Evolutionary conservation across 2,888 invertebrate genomes (phyloP), one percentile per base, ranked within the genome.

Genomic region (Apodemia duryi): DNA sequence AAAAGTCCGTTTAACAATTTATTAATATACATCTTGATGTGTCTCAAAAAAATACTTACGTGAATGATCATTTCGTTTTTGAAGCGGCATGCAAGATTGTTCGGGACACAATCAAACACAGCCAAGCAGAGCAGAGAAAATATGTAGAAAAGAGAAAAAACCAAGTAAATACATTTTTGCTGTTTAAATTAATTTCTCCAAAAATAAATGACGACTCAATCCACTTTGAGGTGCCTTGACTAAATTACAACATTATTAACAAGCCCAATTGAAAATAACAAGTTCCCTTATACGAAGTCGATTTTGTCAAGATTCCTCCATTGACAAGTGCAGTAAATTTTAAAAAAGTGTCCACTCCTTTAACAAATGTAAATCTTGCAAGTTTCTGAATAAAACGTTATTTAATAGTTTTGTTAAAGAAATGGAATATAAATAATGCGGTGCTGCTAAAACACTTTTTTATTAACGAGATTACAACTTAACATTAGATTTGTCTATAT

Each of bases 81-180:
- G 94, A 94, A 94, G 95, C 95, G 93, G 94, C 95, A 95, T 95
- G 94, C 94, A 92, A 93, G 92, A 93, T 94, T 94, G 94, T 94
- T 94, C 94, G 93, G 94, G 94, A 94, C 94, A 94, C 95, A 95
- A 95, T 95, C 95, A 95, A 94, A 94, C 95, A 95, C 95, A 94
- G 94, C 93, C 95, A 95, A 95, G 95, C 95, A 95, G 95, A 95
- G 95, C 95, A 95, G 95, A 95, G 94, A 94, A 95, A 93, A 94
- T 93, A 94, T 94, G 94, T 93, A 94, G 94, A 94, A 95, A 94
- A 94, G 94, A 94, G 93, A 94, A 95, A 94, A 76, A 94, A 94
- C 94, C 92, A 94, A 94, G 93, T 94, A 93, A 94, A 94, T 94
- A 94, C 93, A 94, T 90, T 91, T 88, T 91, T 91, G 91, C 90